These are phyloP conservation scores for Atta texana DNA, from an alignment of 1,140 invertebrate genomes.

Conservation along the genomic window DNA sequence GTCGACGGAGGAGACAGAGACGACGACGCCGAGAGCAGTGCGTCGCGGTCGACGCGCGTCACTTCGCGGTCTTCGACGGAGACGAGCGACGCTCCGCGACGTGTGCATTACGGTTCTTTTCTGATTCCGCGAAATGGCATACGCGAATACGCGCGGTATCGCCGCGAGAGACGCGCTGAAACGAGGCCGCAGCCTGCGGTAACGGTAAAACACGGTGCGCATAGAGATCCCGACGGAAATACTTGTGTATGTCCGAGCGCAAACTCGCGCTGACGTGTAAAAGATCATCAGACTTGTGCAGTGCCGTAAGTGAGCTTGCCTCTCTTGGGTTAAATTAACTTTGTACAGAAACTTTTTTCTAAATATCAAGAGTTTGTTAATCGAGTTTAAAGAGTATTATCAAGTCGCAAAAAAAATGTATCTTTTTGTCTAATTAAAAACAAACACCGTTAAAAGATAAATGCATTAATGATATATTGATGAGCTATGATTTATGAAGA, in stretches of 20 bases:
- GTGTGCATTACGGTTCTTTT: constrained; percentile 57
- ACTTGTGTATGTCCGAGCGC: constrained; percentile 12
- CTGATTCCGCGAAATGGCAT: constrained; percentile 43
- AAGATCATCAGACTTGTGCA: constrained; percentile 23
- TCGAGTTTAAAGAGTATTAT: neutral
- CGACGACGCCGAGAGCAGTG: constrained; percentile 56
- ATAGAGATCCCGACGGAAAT: constrained; percentile 56
- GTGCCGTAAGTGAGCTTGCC: neutral
- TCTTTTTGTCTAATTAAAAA: neutral
- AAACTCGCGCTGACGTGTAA: constrained; percentile 43
- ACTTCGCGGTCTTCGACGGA: constrained; percentile 70
- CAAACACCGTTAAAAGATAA: neutral
- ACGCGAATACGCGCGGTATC: neutral
- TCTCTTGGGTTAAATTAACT: neutral
- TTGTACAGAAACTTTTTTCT: neutral
- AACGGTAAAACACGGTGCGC: constrained; percentile 50
- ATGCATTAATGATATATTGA: neutral
- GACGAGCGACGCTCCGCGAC: constrained; percentile 31
- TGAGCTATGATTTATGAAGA: neutral
- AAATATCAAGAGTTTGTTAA: neutral
- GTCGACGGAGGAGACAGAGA: neutral
- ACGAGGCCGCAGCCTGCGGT: constrained; percentile 48
- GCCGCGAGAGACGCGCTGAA: constrained; percentile 39
- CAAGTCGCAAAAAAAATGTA: neutral
- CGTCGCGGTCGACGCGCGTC: constrained; percentile 70